A percentile compares a stretch with the other conserved stretches of the same genome.
Conservation (phyloP, 2,888 invertebrate species). For the Hyposoter didymator region DNA sequence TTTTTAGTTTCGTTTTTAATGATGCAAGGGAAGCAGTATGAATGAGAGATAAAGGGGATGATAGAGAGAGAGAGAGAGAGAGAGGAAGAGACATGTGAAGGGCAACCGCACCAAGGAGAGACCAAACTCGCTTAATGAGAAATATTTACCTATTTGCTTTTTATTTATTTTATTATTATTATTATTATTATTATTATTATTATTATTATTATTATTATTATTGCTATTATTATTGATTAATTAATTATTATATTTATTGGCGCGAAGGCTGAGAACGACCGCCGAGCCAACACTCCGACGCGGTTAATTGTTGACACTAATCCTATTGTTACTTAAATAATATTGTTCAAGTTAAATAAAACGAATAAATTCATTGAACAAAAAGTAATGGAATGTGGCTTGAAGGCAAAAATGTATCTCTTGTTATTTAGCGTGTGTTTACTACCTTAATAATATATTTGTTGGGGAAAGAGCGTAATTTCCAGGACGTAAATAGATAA, state of each 20-base stretch:
- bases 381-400: constrained; percentile 57
- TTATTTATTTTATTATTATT: constrained; percentile 77
- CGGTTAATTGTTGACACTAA: constrained; percentile 72
- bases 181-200: constrained; percentile 76
- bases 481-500: not conserved
- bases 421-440: constrained; percentile 51
- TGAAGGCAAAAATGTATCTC: constrained; percentile 28
- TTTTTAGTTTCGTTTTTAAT: constrained; percentile 31
- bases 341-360: constrained; percentile 70
- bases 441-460: constrained; percentile 56
- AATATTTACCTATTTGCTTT: constrained; percentile 75
- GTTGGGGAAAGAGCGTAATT: not conserved
- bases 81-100: constrained; percentile 72
- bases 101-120: constrained; percentile 82
- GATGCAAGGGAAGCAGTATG: constrained; percentile 36
- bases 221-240: constrained; percentile 70
- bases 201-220: constrained; percentile 74
- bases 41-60: constrained; percentile 33
- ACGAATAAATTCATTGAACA: constrained; percentile 68
- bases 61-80: constrained; percentile 59
- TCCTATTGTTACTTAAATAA: constrained; percentile 75
- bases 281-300: constrained; percentile 72
- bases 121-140: constrained; percentile 81
- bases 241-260: constrained; percentile 78
- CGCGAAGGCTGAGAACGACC: constrained; percentile 75